Conservation (phyloP, 1,140 invertebrate genomes). For the Drosophila rufa region DNA sequence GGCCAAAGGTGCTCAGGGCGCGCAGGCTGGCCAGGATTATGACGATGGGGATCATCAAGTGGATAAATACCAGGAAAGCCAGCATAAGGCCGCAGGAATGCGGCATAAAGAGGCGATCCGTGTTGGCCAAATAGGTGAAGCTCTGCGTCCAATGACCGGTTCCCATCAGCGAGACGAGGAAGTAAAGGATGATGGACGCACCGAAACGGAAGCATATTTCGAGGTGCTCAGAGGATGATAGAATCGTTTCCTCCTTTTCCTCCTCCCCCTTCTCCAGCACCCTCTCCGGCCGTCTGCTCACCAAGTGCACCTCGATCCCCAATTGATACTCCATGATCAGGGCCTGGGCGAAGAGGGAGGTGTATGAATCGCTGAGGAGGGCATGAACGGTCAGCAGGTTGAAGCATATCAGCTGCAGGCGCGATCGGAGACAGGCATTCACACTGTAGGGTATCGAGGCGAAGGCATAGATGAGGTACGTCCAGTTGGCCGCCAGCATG, state of each 20-base stretch:
- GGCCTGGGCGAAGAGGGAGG: constrained; percentile 88
- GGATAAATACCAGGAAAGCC: constrained; percentile 92
- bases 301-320: constrained; percentile 36
- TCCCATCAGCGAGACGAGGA: constrained; percentile 95
- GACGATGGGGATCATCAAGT: constrained; percentile 94
- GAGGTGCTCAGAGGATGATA: constrained; percentile 27
- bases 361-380: constrained; percentile 88
- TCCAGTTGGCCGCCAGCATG: constrained; percentile 86
- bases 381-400: constrained; percentile 86
- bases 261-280: not conserved
- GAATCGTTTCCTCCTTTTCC: not conserved
- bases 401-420: constrained; percentile 85
- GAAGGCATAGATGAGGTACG: constrained; percentile 53
- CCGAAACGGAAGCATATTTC: constrained; percentile 54
- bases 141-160: constrained; percentile 98
- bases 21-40: constrained; percentile 86
- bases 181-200: constrained; percentile 90
- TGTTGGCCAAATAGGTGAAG: constrained; percentile 96
- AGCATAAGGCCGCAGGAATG: constrained; percentile 96
- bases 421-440: constrained; percentile 81
- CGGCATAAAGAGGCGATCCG: constrained; percentile 95
- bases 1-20: constrained; percentile 40
- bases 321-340: constrained; percentile 77
- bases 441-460: constrained; percentile 67
- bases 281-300: not conserved